These are phyloP conservation scores for Drosophila ercepeae DNA, from an alignment of 1,140 invertebrate species.

Conservation along the genomic window DNA sequence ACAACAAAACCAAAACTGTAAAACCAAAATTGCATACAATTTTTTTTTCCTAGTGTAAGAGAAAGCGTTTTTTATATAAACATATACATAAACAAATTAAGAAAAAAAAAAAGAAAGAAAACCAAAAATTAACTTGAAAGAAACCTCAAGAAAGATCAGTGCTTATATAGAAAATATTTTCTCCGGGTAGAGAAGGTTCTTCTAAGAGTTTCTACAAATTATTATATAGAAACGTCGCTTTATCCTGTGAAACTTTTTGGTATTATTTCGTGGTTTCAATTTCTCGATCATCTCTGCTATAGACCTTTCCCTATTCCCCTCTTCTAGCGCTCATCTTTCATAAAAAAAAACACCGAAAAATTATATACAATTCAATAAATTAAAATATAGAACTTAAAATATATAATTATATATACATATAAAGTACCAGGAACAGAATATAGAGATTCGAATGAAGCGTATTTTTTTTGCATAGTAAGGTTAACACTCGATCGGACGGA, in stretches of 20 bases:
- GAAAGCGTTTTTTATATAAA: constrained; percentile 60
- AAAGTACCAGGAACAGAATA: constrained; percentile 12
- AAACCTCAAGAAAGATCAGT: constrained; percentile 53
- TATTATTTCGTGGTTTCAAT: constrained; percentile 51
- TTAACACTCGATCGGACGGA: constrained; percentile 36
- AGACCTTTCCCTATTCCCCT: constrained; percentile 7
- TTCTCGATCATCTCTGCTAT: constrained; percentile 33
- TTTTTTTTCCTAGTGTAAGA: constrained; percentile 75
- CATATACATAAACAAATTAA: no score
- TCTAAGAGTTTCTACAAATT: constrained; percentile 8
- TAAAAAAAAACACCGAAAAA: constrained; percentile 43
- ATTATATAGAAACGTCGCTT: constrained; percentile 17
- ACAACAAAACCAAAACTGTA: constrained; percentile 11
- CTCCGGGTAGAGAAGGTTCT: constrained; percentile 30
- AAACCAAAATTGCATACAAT: constrained; percentile 56
- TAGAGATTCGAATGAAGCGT: constrained; percentile 7
- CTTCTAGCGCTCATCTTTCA: constrained; percentile 30
- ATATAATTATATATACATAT: constrained; percentile 19
- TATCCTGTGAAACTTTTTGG: constrained; percentile 38
- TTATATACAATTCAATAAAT: constrained; percentile 56
- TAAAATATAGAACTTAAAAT: constrained; percentile 23
- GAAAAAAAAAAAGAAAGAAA: constrained; percentile 50
- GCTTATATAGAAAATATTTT: constrained; percentile 31
- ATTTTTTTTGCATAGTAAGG: constrained; percentile 39
- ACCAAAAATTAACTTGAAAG: constrained; percentile 44